These are phyloP conservation scores for Scatophagus argus DNA, from an alignment of 2,113 vertebrate species.

Conservation along the genomic window DNA sequence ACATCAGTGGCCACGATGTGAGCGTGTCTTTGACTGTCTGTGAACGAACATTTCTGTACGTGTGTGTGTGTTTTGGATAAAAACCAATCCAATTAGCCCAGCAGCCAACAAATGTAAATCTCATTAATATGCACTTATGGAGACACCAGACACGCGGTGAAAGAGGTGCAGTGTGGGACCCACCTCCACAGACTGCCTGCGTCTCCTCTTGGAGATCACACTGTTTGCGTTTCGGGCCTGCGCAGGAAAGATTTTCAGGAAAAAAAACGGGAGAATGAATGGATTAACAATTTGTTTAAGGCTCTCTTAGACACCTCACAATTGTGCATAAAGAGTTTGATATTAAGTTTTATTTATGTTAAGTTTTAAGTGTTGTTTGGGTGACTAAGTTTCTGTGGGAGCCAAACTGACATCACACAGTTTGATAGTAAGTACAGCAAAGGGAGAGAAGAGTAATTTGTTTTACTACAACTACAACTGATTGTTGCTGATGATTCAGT, in stretches of 20 bases:
- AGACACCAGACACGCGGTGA: constrained; percentile 37
- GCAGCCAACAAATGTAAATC: constrained; percentile 69
- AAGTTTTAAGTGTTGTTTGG: no score
- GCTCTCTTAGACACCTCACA: not conserved
- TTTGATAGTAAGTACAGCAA: not conserved
- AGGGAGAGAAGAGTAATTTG: not conserved
- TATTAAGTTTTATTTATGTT: no score
- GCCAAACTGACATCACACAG: not conserved
- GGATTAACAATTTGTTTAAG: not conserved
- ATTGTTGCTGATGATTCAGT: no score
- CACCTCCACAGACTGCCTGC: constrained; percentile 90
- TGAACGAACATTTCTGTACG: constrained; percentile 15
- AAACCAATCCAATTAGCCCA: constrained; percentile 66
- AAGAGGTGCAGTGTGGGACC: constrained; percentile 33
- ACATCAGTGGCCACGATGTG: constrained; percentile 12
- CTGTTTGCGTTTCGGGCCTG: constrained; percentile 47
- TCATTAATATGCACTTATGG: constrained; percentile 74
- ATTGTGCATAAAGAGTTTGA: not conserved
- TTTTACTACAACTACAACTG: not conserved
- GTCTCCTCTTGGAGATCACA: constrained; percentile 85
- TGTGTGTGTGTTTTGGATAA: constrained; percentile 42
- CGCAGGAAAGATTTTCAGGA: constrained; percentile 8
- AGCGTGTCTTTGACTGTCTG: constrained; percentile 14
- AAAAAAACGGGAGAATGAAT: not conserved
- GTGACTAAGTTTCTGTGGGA: not conserved